Conservation (phyloP, 1,140 invertebrate genomes). For the Samia ricini region DNA sequence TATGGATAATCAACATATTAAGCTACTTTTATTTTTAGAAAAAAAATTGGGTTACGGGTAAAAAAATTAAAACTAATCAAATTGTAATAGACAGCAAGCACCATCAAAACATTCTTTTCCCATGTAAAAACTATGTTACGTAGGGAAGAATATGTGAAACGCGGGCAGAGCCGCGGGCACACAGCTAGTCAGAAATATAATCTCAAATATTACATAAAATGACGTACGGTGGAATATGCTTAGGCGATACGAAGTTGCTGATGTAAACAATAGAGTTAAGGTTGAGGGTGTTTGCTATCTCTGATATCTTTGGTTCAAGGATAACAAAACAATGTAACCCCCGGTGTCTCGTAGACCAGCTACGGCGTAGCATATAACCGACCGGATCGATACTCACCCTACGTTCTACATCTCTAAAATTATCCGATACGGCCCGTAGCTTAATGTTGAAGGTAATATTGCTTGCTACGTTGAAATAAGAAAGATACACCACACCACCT, state of each 20-base stretch:
- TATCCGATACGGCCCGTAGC: conserved; percentile 19
- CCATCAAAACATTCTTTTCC: too few species aligned
- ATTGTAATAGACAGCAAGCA: too few species aligned
- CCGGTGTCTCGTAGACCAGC: conserved; percentile 6
- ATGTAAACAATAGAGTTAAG: background rate
- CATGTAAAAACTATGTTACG: too few species aligned
- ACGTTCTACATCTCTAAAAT: conserved; percentile 26
- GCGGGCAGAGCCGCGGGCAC: too few species aligned
- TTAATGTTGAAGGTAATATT: conserved; percentile 1
- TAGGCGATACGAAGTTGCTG: background rate
- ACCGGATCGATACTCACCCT: conserved; percentile 20
- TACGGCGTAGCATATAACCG: conserved; percentile 13
- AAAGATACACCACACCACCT: too few species aligned
- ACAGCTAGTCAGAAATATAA: too few species aligned
- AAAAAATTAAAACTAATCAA: too few species aligned
- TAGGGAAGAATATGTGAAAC: too few species aligned
- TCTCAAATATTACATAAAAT: background rate
- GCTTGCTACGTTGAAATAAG: background rate
- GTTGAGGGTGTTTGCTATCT: background rate
- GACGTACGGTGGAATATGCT: too few species aligned
- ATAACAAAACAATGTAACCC: conserved; percentile 14
- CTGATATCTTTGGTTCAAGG: conserved; percentile 13
- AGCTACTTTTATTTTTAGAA: too few species aligned
- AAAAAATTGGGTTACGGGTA: too few species aligned
- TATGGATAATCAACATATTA: too few species aligned